Evolutionary conservation across 2,797 vertebrate species (phyloP).

Genomic region (Gallirallus australis): DNA sequence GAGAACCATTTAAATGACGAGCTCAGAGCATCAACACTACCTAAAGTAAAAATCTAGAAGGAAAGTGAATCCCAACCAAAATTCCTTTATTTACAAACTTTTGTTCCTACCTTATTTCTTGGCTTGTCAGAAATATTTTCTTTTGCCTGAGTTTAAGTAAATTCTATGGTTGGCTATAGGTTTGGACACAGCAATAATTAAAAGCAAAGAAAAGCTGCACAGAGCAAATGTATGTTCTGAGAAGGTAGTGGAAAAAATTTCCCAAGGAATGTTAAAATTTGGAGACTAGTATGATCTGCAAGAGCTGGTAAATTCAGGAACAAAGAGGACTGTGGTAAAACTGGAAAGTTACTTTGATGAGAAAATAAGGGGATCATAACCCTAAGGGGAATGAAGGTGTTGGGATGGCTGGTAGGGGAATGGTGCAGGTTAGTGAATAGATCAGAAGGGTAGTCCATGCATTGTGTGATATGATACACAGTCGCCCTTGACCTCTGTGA

Average conservation of each 20-base stretch:
- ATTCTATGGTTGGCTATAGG: fast-evolving
- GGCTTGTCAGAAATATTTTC: not conserved
- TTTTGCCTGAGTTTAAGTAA: not conserved
- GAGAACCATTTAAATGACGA: not conserved
- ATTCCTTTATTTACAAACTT: not conserved
- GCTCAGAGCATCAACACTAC: not conserved
- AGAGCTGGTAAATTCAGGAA: not conserved
- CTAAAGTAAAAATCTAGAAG: not conserved
- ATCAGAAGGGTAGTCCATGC: not conserved
- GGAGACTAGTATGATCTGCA: not conserved
- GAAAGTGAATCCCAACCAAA: not conserved
- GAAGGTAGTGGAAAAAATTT: not conserved
- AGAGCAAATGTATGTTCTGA: not conserved
- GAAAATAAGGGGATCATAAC: not conserved
- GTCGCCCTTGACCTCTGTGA: not conserved
- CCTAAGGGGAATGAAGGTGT: not conserved
- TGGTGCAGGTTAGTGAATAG: not conserved
- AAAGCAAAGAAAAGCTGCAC: not conserved
- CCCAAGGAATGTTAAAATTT: not conserved
- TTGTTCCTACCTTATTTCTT: not conserved
- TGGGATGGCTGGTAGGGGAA: not conserved
- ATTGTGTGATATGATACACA: not conserved
- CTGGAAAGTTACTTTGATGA: not conserved
- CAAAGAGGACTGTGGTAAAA: not conserved
- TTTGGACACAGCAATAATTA: not conserved